Evolutionary conservation across 2,888 invertebrate species (phyloP).

Genomic region (Eupithecia dodoneata): DNA sequence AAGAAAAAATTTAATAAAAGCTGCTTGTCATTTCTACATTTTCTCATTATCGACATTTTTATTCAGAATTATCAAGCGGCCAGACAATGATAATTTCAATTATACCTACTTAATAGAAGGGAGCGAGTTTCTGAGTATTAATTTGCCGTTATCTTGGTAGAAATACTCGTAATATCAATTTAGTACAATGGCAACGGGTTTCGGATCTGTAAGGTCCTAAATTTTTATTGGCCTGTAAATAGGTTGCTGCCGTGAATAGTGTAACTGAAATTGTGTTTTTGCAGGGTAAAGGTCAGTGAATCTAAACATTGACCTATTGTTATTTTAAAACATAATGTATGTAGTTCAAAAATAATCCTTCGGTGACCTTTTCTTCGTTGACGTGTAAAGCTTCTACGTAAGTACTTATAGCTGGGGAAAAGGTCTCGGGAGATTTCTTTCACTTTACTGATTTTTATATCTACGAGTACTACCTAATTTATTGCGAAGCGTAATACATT

Average conservation of each 20-base stretch:
- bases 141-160: slow-evolving; percentile 16
- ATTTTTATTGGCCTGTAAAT: slow-evolving; percentile 45
- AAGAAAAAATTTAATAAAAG: background rate
- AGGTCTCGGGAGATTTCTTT: background rate
- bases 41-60: background rate
- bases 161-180: slow-evolving; percentile 40
- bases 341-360: background rate
- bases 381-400: background rate
- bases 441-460: no score
- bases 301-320: slow-evolving; percentile 14
- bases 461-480: no score
- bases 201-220: slow-evolving; percentile 45
- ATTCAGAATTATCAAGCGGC: background rate
- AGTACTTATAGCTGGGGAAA: background rate
- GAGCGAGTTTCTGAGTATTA: background rate
- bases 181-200: slow-evolving; percentile 39
- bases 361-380: background rate
- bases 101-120: background rate
- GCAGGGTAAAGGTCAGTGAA: slow-evolving; percentile 34
- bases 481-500: no score
- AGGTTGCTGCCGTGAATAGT: slow-evolving; percentile 39
- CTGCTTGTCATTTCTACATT: background rate
- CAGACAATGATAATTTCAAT: background rate
- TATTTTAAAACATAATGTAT: background rate
- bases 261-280: slow-evolving; percentile 40